These are phyloP conservation scores for Tricholauxania praeusta DNA, from an alignment of 2,888 invertebrate species.

Conservation along the genomic window DNA sequence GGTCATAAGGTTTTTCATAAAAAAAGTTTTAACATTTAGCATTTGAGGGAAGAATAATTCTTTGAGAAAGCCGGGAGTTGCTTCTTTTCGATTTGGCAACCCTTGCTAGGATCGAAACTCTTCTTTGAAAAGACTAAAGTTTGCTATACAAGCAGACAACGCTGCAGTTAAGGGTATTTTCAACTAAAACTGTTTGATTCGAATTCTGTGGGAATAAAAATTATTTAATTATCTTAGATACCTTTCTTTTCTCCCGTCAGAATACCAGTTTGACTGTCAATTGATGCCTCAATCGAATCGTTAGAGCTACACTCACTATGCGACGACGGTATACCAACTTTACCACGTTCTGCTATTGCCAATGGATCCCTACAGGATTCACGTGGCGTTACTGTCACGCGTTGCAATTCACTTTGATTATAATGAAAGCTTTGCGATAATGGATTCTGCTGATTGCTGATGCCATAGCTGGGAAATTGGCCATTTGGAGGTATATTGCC, in stretches of 20 bases:
- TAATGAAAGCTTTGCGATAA: conserved; percentile 49
- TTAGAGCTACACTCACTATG: conserved; percentile 68
- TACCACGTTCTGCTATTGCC: conserved; percentile 67
- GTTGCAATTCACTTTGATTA: conserved; percentile 64
- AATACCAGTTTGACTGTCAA: conserved; percentile 66
- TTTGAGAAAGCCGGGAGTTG: no score
- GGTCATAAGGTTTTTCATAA: no score
- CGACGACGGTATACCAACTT: conserved; percentile 67
- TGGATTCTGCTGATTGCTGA: conserved; percentile 61
- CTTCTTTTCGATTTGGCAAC: no score
- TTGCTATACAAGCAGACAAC: no score
- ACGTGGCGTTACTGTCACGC: conserved; percentile 63
- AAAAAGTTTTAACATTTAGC: no score
- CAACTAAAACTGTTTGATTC: no score
- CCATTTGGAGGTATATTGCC: conserved; percentile 62
- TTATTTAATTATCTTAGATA: conserved; percentile 40
- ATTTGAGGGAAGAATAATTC: no score
- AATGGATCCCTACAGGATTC: conserved; percentile 64
- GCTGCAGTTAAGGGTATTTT: no score
- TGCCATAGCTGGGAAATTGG: conserved; percentile 62
- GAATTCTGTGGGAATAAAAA: no score
- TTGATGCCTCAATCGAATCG: conserved; percentile 67
- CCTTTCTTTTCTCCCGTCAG: conserved; percentile 65
- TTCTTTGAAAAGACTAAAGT: no score
- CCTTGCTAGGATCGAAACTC: no score